Percentiles rank a stretch among this genome's conserved stretches.
phyloP scores from a whole-genome alignment of 1,140 invertebrate species.

The Branchinecta lindahli region DNA sequence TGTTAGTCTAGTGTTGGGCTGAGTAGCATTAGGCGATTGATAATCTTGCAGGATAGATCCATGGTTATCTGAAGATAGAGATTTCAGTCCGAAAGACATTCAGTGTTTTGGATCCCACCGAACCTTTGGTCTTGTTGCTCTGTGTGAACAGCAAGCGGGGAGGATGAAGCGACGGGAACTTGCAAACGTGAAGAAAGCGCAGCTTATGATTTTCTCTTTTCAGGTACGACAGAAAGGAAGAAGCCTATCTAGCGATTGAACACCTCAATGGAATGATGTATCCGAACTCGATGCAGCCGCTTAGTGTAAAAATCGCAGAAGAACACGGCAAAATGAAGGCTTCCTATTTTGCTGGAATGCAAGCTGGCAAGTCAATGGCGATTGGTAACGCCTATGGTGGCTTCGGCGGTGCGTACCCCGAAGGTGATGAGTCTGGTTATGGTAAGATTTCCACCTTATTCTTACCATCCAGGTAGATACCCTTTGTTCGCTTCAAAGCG shows the following conservation, averaged over 20 bases:
- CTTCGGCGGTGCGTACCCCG: background rate
- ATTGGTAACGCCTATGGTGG: background rate
- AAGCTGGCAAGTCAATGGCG: slow-evolving; percentile 31
- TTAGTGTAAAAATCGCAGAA: slow-evolving; percentile 76
- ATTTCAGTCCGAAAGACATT: too few relatives aligned
- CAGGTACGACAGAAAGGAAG: slow-evolving; percentile 61
- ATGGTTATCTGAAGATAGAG: too few relatives aligned
- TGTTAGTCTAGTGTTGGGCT: too few relatives aligned
- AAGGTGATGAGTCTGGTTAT: background rate
- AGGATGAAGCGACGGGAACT: too few relatives aligned
- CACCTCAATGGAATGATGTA: slow-evolving; percentile 67
- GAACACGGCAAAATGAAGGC: slow-evolving; percentile 83
- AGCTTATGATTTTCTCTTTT: slow-evolving; percentile 18
- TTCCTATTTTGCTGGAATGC: slow-evolving; percentile 43
- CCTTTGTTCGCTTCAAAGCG: too few relatives aligned
- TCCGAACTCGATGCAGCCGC: slow-evolving; percentile 60
- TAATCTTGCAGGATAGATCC: too few relatives aligned
- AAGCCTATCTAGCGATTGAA: slow-evolving; percentile 72
- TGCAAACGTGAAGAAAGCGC: background rate
- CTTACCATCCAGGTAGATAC: too few relatives aligned
- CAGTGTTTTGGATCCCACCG: too few relatives aligned
- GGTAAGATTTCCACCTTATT: background rate
- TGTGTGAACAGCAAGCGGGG: too few relatives aligned
- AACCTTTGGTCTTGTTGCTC: too few relatives aligned
- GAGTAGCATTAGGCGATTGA: too few relatives aligned